Base-by-base conservation (phyloP, 2,888 invertebrate genomes). In the Microctonus aethiopoides region DNA sequence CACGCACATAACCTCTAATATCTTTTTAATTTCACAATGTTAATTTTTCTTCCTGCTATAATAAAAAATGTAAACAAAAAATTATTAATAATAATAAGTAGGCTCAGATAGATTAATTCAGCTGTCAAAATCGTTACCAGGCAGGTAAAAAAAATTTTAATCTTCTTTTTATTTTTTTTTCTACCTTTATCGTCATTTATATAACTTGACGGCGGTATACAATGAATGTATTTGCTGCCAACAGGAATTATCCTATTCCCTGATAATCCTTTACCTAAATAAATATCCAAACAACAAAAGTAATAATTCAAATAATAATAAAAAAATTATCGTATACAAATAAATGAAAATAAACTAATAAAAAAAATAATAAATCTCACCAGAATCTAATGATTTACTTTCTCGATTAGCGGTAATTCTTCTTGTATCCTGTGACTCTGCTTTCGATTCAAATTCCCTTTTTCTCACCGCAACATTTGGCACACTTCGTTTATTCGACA, bases 141-240 rank as follows among this genome's bases (percentile, higher is more conserved):
- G n/a, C n/a, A n/a, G n/a, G n/a, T n/a, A n/a, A n/a, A n/a, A n/a
- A n/a, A n/a, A n/a, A n/a, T 29, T 29, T 29, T 29, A 5, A 5
- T 29, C 7, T 29, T 7, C 29, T 5, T 29, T 29, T 7, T 29
- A 3, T 29, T 29, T 29, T 29, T 29, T 29, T 72, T 73, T 80
- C 82, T 83, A 83, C 83, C 84, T 83, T 82, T 77, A 69, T 74
- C 73, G 59, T 79, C 79, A 41, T n/a, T 56, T 74, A 75, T 88
- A 87, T 88, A 91, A 86, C 90, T 91, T 79, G 89, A 88, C 77
- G 93, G 94, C 74, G 92, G 93, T 79, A 92, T 92, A 86, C 93
- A 93, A 88, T 94, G 94, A 81, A 94, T 89, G 87, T 92, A 91
- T 86, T 91, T 92, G 89, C 93, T 92, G 88, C 94, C 94, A 80